A percentile compares a stretch with the other conserved stretches of the same genome.
Evolutionary conservation across 2,113 vertebrate species (phyloP).

Genomic region (Nothobranchius kuhntae): DNA sequence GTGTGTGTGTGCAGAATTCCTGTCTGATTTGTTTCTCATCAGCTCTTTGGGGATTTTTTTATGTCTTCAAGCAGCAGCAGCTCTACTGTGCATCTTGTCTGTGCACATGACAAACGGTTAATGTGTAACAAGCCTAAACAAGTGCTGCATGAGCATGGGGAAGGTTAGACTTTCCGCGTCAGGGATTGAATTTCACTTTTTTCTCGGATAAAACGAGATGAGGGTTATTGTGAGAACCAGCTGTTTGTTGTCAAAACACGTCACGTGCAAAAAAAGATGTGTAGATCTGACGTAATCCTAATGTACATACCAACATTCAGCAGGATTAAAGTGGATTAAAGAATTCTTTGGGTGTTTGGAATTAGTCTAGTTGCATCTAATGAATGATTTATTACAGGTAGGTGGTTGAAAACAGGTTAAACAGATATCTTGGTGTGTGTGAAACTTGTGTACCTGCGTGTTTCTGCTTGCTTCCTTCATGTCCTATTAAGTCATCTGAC

Average conservation of each 20-base stretch:
- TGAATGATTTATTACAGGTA: slow-evolving; percentile 1
- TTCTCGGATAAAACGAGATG: slow-evolving; percentile 24
- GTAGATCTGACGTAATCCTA: too few relatives aligned
- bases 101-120: slow-evolving; percentile 50
- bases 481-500: slow-evolving; percentile 3
- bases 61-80: slow-evolving; percentile 3
- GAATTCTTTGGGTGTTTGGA: slow-evolving; percentile 1
- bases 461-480: slow-evolving; percentile 1
- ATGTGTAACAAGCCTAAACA: slow-evolving; percentile 75
- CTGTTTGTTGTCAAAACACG: slow-evolving; percentile 8
- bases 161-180: slow-evolving; percentile 56
- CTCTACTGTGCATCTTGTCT: neutral
- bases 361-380: neutral
- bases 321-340: neutral
- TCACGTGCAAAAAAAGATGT: neutral
- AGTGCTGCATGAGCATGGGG: slow-evolving; percentile 45
- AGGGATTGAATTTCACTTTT: slow-evolving; percentile 56
- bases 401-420: neutral
- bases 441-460: neutral
- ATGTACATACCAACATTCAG: too few relatives aligned
- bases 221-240: slow-evolving; percentile 27
- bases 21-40: neutral
- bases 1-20: neutral
- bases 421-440: neutral
- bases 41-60: slow-evolving; percentile 1